Percentiles rank a stretch among this genome's conserved stretches.
Conservation (phyloP, 2,888 invertebrate genomes). For the Agonopterix subpropinquella region DNA sequence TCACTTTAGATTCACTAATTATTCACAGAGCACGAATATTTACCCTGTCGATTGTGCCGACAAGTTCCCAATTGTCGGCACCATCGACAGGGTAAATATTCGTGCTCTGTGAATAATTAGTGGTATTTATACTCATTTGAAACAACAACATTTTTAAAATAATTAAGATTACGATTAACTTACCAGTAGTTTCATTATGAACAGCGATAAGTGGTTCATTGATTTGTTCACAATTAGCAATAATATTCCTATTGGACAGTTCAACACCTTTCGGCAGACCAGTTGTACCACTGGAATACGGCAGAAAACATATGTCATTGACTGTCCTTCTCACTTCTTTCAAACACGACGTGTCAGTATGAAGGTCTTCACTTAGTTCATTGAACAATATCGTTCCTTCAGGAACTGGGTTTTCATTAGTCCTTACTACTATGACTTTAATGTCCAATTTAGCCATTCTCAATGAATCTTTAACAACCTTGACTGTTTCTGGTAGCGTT, state of each 20-base stretch:
- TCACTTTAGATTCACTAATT: no score
- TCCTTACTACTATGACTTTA: slow-evolving; percentile 71
- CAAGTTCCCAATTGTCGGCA: no score
- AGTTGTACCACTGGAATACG: slow-evolving; percentile 92
- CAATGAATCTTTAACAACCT: slow-evolving; percentile 63
- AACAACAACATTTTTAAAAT: no score
- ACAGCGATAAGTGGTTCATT: slow-evolving; percentile 38
- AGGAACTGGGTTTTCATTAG: slow-evolving; percentile 45
- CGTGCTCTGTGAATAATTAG: no score
- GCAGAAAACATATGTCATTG: slow-evolving; percentile 81
- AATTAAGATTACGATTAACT: no score
- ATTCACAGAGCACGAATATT: no score
- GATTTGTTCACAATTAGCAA: slow-evolving; percentile 67
- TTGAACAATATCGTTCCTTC: slow-evolving; percentile 76
- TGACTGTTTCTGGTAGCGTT: slow-evolving; percentile 71
- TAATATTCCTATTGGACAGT: slow-evolving; percentile 77
- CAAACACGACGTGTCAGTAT: slow-evolving; percentile 71
- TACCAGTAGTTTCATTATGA: slow-evolving; percentile 57
- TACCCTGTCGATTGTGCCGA: no score
- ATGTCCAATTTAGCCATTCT: slow-evolving; percentile 62
- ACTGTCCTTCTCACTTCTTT: slow-evolving; percentile 55
- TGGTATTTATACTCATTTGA: no score
- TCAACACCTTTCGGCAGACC: slow-evolving; percentile 88
- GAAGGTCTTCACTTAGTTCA: slow-evolving; percentile 75
- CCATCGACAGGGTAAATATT: no score